Evolutionary conservation across 2,113 vertebrate species (phyloP), one percentile per base, ranked within the genome.

Genomic region (Mirounga angustirostris): DNA sequence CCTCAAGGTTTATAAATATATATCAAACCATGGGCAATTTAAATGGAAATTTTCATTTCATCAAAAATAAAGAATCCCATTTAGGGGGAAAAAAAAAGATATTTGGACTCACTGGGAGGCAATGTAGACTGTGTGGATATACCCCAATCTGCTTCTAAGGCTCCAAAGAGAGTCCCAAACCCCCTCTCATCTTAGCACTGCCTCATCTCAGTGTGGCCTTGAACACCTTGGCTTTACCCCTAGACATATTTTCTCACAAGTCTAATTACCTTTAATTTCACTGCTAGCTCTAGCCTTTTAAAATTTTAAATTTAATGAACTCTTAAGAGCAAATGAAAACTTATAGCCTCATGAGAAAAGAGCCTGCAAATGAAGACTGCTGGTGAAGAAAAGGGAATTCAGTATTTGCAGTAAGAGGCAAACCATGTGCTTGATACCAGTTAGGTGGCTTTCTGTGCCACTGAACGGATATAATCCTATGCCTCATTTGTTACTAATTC

Each of bases 221-320:
- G 13, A 96, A 74, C 80, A 50, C 54, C 12, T 46, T 76, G 22
- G 22, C 26, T 73, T 94, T 69, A 50, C 65, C 46, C 19, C 5
- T 36, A 50, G 12, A 73, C 2, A 1, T 94, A 56, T 36, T 89
- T 91, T 94, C 56, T 90, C 58, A 36, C 11, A 19, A 11, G 18
- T 59, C 22, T 69, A 52, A 87, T 81, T 90, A 71, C 50, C 24
- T 54, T 61, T 28, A 86, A 67, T 56, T 54, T 91, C 26, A 78
- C 16, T 12, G 56, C 18, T 28, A 85, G 9, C 52, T 71, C 21
- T 76, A 69, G 19, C 10, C 52, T 94, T 95, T 79, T 16, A 83
- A 91, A 61, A 73, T 28, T 87, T 89, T 85, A 74, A 80, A 89
- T 30, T 33, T 61, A 85, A 93, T 36, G 22, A 73, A 89, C 26